Conservation (phyloP, 2,113 vertebrate genomes). For the Etheostoma cragini region DNA sequence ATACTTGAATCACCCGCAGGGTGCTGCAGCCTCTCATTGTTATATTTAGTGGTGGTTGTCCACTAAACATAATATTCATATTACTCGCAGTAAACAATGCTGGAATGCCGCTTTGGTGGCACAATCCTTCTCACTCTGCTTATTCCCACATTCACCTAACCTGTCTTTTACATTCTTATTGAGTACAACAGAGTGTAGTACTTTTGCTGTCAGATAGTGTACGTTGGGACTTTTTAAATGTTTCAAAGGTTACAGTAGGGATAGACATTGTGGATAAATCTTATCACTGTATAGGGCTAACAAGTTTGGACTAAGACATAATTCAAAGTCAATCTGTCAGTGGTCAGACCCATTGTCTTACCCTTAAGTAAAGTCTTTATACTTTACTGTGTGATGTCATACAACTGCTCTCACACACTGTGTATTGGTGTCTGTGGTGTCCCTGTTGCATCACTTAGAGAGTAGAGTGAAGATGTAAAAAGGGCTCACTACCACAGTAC, state of each 20-base stretch:
- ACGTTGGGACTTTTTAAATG: neutral
- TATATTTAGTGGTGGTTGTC: neutral
- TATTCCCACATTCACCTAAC: neutral
- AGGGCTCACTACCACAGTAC: neutral
- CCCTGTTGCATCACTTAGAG: neutral
- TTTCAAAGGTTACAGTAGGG: neutral
- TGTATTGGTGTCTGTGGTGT: too few relatives aligned
- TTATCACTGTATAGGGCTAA: neutral
- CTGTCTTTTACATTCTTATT: neutral
- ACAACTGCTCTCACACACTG: neutral
- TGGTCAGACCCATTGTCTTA: neutral
- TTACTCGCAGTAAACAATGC: neutral
- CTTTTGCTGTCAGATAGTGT: neutral
- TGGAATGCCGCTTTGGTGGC: neutral
- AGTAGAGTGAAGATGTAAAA: neutral
- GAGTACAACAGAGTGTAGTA: neutral
- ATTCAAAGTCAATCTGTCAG: neutral
- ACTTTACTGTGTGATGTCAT: neutral
- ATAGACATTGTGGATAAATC: neutral
- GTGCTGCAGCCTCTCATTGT: neutral
- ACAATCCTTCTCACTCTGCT: neutral
- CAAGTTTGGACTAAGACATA: neutral
- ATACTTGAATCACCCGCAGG: constrained; percentile 7
- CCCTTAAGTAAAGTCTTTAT: neutral
- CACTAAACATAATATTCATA: neutral